phyloP scores from a whole-genome alignment of 2,888 invertebrate genomes.

The Pseudococcus viburni region DNA sequence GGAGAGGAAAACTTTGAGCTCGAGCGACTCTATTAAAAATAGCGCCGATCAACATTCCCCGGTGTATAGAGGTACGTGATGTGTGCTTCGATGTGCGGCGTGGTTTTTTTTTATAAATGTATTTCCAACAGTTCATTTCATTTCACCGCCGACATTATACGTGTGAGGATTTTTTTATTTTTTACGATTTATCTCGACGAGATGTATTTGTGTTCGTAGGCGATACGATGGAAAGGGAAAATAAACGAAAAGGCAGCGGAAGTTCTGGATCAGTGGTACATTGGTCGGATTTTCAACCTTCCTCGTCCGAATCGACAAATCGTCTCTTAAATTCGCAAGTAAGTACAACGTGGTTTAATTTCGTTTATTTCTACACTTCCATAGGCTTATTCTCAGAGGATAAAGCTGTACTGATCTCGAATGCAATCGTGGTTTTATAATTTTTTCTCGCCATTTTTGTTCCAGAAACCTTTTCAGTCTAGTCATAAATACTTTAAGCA shows the following conservation, averaged over 20 bases:
- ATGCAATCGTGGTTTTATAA: not conserved
- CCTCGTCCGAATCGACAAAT: constrained; percentile 64
- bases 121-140: constrained; percentile 53
- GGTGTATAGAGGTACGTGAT: constrained; percentile 64
- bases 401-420: not conserved
- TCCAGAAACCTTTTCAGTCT: constrained; percentile 56
- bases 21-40: constrained; percentile 67
- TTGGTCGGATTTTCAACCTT: constrained; percentile 66
- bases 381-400: constrained; percentile 10
- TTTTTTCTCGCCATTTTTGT: not conserved
- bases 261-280: constrained; percentile 62
- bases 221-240: constrained; percentile 59
- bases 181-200: not conserved
- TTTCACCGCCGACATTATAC: constrained; percentile 3
- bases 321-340: constrained; percentile 64
- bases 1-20: constrained; percentile 68
- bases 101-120: constrained; percentile 11
- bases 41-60: constrained; percentile 64
- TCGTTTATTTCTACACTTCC: constrained; percentile 22
- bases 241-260: constrained; percentile 62
- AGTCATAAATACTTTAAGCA: constrained; percentile 64
- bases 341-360: constrained; percentile 20
- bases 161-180: constrained; percentile 44
- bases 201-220: constrained; percentile 3
- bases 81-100: not conserved